These are phyloP conservation scores for Choreutis nemorana DNA, from an alignment of 2,888 invertebrate species.

Conservation along the genomic window DNA sequence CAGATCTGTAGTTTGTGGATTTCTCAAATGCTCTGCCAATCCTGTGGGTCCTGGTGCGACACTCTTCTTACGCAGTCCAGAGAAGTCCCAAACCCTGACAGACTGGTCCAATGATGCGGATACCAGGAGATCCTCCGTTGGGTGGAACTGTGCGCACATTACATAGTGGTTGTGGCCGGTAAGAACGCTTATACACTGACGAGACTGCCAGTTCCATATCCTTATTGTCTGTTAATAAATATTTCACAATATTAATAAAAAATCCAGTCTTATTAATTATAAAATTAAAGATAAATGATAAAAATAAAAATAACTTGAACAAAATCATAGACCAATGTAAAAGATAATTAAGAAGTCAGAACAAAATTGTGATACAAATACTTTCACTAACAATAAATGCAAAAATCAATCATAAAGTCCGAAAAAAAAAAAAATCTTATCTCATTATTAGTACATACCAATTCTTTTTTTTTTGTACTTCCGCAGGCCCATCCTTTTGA, in stretches of 20 bases:
- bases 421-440: too few relatives aligned
- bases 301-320: neutral
- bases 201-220: conserved; percentile 99
- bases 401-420: too few relatives aligned
- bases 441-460: too few relatives aligned
- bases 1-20: conserved; percentile 88
- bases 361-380: too few relatives aligned
- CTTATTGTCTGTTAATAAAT: conserved; percentile 80
- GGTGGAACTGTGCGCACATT: conserved; percentile 99
- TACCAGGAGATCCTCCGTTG: conserved; percentile 94
- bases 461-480: too few relatives aligned
- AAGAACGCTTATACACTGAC: conserved; percentile 92
- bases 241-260: neutral
- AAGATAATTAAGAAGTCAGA: too few relatives aligned
- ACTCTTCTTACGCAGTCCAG: conserved; percentile 94
- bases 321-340: neutral
- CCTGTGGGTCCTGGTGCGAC: conserved; percentile 96
- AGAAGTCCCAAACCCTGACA: conserved; percentile 98
- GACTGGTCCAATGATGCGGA: conserved; percentile 98
- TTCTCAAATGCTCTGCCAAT: conserved; percentile 85
- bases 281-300: neutral
- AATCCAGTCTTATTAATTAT: neutral
- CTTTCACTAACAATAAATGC: too few relatives aligned
- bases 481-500: too few relatives aligned
- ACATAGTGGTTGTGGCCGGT: conserved; percentile 99